Evolutionary conservation across 2,888 invertebrate genomes (phyloP), one percentile per base, ranked within the genome.

Genomic region (Ypsolopha sequella): DNA sequence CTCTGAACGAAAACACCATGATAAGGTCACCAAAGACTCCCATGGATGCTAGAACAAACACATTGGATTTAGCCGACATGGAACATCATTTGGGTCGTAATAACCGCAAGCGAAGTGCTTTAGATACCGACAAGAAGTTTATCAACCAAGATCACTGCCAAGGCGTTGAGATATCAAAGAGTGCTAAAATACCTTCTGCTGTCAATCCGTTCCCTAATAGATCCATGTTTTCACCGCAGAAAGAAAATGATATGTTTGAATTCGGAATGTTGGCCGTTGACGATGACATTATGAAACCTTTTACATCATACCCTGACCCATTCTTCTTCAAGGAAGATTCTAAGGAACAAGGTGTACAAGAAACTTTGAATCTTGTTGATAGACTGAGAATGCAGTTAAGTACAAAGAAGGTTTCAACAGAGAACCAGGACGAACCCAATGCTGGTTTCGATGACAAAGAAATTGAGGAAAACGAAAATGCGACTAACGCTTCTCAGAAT

Each of bases 301-400:
- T 92, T 68, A 88, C 89, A 6, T 90, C 91, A 53, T 90, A 89
- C 57, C 89, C 89, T 45, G 91, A 91, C n/a, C 33, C 43, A 57
- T 87, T 91, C 64, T 80, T 92, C 56, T 91, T 92, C 65, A 92
- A 92, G 65, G 93, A 93, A 66, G 93, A 94, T 67, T 91, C 92
- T 2, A 93, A 93, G 66, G 95, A 95, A 70, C 89, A 86, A 61
- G 93, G 93, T 60, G 93, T 93, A 0, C 88, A 93, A 56, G 95
- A 95, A 70, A 96, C 96, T 0, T 80, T 94, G 54, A 92, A 95
- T 77, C 85, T 96, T 35, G 93, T 96, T 6, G 94, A 95, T 66
- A 94, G 96, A 65, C 79, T 96, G 13, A 88, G 95, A 48, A 89
- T 92, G 88, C 91, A 91, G 65, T 82, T 93, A 62, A 89, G 88